A percentile compares a stretch with the other conserved stretches of the same genome.
phyloP scores from a whole-genome alignment of 2,888 invertebrate species.

The Lacanobia oleracea region DNA sequence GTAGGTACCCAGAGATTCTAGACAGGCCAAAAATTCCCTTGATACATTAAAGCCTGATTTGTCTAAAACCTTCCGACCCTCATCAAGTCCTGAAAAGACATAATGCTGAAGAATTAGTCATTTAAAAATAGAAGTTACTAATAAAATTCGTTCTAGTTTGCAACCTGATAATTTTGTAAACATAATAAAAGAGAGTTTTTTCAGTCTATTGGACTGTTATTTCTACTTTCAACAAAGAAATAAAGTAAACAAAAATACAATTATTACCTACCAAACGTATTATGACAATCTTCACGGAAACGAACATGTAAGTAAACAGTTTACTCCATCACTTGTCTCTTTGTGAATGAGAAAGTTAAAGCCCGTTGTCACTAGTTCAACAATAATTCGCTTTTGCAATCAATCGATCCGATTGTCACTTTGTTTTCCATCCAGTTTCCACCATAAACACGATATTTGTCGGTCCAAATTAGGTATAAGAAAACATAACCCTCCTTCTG shows the following conservation, averaged over 20 bases:
- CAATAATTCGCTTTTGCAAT: slow-evolving; percentile 55
- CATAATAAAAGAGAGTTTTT: too few species aligned
- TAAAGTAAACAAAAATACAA: too few species aligned
- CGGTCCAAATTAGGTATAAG: too few species aligned
- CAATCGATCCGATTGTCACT: slow-evolving; percentile 56
- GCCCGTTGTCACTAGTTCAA: slow-evolving; percentile 27
- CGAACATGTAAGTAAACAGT: slow-evolving; percentile 6
- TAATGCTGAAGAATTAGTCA: slow-evolving; percentile 18
- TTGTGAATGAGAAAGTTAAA: slow-evolving; percentile 18
- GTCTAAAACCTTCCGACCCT: slow-evolving; percentile 31
- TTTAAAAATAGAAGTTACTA: slow-evolving; percentile 25
- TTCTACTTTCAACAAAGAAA: too few species aligned
- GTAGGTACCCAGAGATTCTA: neutral
- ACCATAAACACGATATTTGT: slow-evolving; percentile 52
- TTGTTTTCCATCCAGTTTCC: slow-evolving; percentile 58
- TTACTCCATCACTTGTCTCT: slow-evolving; percentile 4
- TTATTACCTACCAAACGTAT: too few species aligned
- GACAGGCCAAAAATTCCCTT: slow-evolving; percentile 19
- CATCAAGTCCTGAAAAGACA: slow-evolving; percentile 25
- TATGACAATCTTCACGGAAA: too few species aligned
- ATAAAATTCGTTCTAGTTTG: neutral
- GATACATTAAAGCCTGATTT: slow-evolving; percentile 27
- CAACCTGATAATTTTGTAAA: too few species aligned
- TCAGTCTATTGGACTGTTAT: too few species aligned
- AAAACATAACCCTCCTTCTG: too few species aligned